Percentiles rank a stretch among this genome's conserved stretches.
These are phyloP conservation scores for Notoglanidium macrostoma DNA, from an alignment of 2,797 vertebrate species.

Conservation along the genomic window DNA sequence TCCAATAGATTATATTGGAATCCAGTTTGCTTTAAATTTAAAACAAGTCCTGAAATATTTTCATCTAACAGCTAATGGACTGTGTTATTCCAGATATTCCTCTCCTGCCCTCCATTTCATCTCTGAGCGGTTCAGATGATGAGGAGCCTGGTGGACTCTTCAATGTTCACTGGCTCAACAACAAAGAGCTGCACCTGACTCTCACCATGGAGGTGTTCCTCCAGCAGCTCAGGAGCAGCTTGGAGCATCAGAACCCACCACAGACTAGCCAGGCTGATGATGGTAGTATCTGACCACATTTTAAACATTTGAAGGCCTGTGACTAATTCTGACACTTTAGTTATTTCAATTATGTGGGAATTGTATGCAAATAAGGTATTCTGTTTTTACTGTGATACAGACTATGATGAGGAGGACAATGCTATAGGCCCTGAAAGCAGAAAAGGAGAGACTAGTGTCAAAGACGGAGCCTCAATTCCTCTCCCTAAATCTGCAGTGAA, in stretches of 20 bases:
- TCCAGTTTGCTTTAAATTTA: background rate
- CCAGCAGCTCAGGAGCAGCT: constrained; percentile 85
- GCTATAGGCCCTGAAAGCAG: constrained; percentile 72
- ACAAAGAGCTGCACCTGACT: constrained; percentile 95
- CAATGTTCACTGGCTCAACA: constrained; percentile 97
- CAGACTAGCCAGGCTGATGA: constrained; percentile 77
- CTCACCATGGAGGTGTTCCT: constrained; percentile 97
- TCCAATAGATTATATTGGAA: background rate
- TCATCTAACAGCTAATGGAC: background rate
- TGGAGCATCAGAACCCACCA: constrained; percentile 79
- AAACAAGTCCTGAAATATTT: background rate
- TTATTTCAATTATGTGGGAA: background rate
- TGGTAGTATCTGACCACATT: constrained; percentile 62
- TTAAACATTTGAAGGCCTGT: background rate
- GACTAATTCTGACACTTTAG: background rate
- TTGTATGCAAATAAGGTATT: background rate
- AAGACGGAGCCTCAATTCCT: constrained; percentile 67
- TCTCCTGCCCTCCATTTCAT: constrained; percentile 94
- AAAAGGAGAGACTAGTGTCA: constrained; percentile 64
- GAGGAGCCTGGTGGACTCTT: constrained; percentile 92
- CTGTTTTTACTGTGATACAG: constrained; percentile 41
- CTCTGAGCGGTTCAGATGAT: constrained; percentile 81
- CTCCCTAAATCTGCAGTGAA: constrained; percentile 83
- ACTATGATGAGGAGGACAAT: constrained; percentile 72
- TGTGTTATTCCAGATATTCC: constrained; percentile 85